Percentiles rank a stretch among this genome's conserved stretches.
Conservation (phyloP, 2,888 invertebrate genomes). For the Hemicrepidius hirtus region DNA sequence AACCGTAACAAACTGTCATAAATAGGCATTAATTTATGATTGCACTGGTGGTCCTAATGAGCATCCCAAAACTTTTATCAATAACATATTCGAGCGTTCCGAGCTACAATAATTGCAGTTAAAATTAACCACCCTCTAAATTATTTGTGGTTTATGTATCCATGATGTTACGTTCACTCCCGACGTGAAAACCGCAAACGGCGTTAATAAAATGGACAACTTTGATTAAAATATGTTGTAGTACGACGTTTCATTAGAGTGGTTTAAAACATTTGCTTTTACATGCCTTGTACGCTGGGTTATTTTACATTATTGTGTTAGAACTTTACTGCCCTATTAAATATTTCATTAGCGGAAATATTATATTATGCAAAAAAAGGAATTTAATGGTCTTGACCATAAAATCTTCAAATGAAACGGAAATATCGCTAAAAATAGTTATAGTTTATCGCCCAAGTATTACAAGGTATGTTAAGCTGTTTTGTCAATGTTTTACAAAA, state of each 20-base stretch:
- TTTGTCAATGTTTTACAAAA: too few species aligned
- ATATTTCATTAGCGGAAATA: slow-evolving; percentile 31
- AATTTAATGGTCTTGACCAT: slow-evolving; percentile 14
- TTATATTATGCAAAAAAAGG: slow-evolving; percentile 10
- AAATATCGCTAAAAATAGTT: background rate
- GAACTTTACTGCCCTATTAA: slow-evolving; percentile 13
- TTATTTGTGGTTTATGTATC: slow-evolving; percentile 53
- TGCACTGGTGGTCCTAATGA: slow-evolving; percentile 53
- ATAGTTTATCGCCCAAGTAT: background rate
- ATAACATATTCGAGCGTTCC: slow-evolving; percentile 54
- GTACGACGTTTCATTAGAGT: slow-evolving; percentile 13
- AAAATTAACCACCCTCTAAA: slow-evolving; percentile 58
- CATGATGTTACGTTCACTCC: slow-evolving; percentile 41
- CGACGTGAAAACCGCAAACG: slow-evolving; percentile 40
- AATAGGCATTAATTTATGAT: slow-evolving; percentile 55
- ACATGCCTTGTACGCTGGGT: background rate
- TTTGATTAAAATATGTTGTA: slow-evolving; percentile 49
- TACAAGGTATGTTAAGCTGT: too few species aligned
- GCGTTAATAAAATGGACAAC: slow-evolving; percentile 50
- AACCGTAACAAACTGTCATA: slow-evolving; percentile 55
- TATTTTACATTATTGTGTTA: slow-evolving; percentile 11
- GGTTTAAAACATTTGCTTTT: slow-evolving; percentile 25
- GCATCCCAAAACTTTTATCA: slow-evolving; percentile 56
- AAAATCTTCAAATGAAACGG: slow-evolving; percentile 14
- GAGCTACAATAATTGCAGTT: slow-evolving; percentile 57